These are phyloP conservation scores for Ophioninae sp. DNA, from an alignment of 2,888 invertebrate genomes.

Conservation along the genomic window DNA sequence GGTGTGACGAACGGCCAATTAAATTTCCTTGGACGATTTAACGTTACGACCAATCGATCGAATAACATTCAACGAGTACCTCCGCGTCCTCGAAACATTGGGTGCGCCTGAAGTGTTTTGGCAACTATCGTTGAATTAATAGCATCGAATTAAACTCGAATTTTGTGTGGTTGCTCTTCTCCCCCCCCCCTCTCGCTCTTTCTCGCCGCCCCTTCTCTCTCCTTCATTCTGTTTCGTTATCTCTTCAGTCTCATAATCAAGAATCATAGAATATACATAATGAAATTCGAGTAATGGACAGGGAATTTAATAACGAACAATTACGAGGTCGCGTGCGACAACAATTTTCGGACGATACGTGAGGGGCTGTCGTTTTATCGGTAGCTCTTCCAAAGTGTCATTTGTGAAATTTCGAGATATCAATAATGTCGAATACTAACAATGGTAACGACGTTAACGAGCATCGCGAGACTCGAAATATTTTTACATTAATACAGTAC, in stretches of 20 bases:
- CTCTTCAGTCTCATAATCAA: too few species aligned
- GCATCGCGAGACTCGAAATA: too few species aligned
- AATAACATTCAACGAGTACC: slow-evolving; percentile 2
- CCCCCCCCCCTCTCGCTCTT: too few species aligned
- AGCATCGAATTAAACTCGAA: neutral
- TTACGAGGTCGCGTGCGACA: slow-evolving; percentile 2
- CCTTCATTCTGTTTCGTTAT: too few species aligned
- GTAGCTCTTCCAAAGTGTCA: neutral
- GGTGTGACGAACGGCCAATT: too few species aligned
- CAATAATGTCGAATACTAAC: too few species aligned
- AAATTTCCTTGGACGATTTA: too few species aligned
- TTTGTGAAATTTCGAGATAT: neutral
- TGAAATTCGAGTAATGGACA: slow-evolving; percentile 24
- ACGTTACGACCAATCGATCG: neutral
- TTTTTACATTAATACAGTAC: too few species aligned
- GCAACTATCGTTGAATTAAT: slow-evolving; percentile 14
- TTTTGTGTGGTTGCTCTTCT: too few species aligned
- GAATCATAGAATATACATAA: neutral
- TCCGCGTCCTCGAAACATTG: slow-evolving; percentile 12
- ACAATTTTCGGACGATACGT: slow-evolving; percentile 41
- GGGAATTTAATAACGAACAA: slow-evolving; percentile 24
- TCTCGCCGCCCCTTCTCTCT: too few species aligned
- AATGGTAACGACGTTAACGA: too few species aligned
- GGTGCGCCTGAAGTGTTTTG: slow-evolving; percentile 10
- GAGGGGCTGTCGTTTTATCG: slow-evolving; percentile 12